phyloP scores from a whole-genome alignment of 2,797 vertebrate species.

The Myotis daubentonii region DNA sequence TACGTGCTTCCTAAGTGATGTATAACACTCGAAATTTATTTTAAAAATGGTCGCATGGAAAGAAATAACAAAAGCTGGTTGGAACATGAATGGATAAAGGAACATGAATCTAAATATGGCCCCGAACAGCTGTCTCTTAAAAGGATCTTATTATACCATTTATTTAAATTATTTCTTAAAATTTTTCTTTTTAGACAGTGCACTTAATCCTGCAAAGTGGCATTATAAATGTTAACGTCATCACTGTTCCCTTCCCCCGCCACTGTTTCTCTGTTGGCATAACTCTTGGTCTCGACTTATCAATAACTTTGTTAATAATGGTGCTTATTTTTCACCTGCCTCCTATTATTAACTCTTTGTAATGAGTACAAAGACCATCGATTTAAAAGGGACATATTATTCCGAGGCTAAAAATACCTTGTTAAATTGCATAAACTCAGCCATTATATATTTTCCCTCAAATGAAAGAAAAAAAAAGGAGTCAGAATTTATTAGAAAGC shows the following conservation, averaged over 20 bases:
- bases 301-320: slow-evolving; percentile 79
- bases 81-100: slow-evolving; percentile 71
- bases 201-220: slow-evolving; percentile 72
- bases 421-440: slow-evolving; percentile 83
- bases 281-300: slow-evolving; percentile 74
- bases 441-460: slow-evolving; percentile 83
- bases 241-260: slow-evolving; percentile 44
- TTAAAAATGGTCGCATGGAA: slow-evolving; percentile 73
- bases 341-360: slow-evolving; percentile 81
- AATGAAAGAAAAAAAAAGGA: slow-evolving; percentile 74
- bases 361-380: slow-evolving; percentile 65
- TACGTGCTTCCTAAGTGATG: slow-evolving; percentile 74
- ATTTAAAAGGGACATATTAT: slow-evolving; percentile 74
- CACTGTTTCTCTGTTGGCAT: slow-evolving; percentile 66
- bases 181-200: slow-evolving; percentile 69
- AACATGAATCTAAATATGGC: slow-evolving; percentile 74
- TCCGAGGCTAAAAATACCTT: slow-evolving; percentile 80
- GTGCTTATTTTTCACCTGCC: slow-evolving; percentile 64
- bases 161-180: slow-evolving; percentile 73
- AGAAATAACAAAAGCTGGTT: slow-evolving; percentile 78
- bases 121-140: slow-evolving; percentile 68
- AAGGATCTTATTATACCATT: slow-evolving; percentile 71
- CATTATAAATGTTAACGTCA: slow-evolving; percentile 48
- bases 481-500: slow-evolving; percentile 80
- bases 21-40: slow-evolving; percentile 79